Evolutionary conservation across 2,888 invertebrate genomes (phyloP), one percentile per base, ranked within the genome.

Genomic region (Chymomyza procnemis): DNA sequence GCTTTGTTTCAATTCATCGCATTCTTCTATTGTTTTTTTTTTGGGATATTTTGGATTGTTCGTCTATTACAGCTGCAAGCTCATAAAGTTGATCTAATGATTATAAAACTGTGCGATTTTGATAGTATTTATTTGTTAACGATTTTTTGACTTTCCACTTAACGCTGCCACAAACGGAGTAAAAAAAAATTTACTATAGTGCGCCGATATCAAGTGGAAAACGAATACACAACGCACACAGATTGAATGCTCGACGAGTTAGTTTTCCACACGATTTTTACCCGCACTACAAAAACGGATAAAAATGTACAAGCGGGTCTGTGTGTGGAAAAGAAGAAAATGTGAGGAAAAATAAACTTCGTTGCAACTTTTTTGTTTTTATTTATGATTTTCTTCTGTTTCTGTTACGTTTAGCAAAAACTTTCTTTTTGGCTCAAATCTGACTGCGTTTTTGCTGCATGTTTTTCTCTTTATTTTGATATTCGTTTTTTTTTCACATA

Each of bases 361-460:
- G 64, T 67, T 74, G 69, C 74, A 65, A 64, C 65, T 69, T 73
- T 26, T 26, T 41, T 41, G 34, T 41, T 41, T 73, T 70, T 26
- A 8, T 48, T 30, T 55, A 54, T 59, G 22, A 48, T 63, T 57
- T 67, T 47, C 75, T 74, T 85, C 75, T 73, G 69, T 76, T 79
- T 85, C 41, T 81, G 46, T 74, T 85, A 75, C 71, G 69, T 78
- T 82, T 74, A 70, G 78, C 80, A 70, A 81, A 82, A 48, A 87
- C 83, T 82, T 82, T 82, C 87, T 85, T 80, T 82, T 82, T 67
- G 71, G 69, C 70, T 73, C 66, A 69, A 76, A 76, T 80, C 79
- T 71, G 18, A 9, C 16, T 50, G 8, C 16, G 50, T 50, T 50
- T 16, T 50, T 50, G 18, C 4, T 12, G 50, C 19, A 16, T 54